Conservation (phyloP, 2,113 vertebrate species). For the Tachycineta bicolor region DNA sequence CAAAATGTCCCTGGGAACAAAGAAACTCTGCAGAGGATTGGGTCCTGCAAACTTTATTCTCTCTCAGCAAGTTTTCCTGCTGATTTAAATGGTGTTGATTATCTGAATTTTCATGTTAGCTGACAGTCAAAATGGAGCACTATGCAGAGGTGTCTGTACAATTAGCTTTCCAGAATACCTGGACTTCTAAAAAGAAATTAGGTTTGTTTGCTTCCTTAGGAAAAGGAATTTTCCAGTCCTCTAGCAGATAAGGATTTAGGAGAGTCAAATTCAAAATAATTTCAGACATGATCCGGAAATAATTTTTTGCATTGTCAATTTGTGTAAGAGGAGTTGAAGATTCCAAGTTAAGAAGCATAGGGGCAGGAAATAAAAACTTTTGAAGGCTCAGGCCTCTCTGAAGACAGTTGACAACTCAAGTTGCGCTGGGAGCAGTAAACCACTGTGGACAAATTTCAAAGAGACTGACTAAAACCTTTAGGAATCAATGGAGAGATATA, state of each 20-base stretch:
- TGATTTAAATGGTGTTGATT: neutral
- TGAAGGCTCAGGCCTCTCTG: neutral
- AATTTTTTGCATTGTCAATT: neutral
- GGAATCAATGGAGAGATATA: neutral
- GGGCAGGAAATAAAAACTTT: neutral
- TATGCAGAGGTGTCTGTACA: neutral
- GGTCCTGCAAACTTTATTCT: neutral
- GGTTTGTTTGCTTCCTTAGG: neutral
- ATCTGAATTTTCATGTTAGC: neutral
- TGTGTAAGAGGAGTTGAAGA: neutral
- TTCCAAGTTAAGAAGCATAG: neutral
- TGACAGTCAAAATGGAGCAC: neutral
- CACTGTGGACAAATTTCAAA: neutral
- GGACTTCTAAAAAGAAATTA: neutral
- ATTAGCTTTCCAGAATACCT: neutral
- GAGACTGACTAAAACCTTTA: neutral
- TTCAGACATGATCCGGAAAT: neutral
- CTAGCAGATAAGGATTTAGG: neutral
- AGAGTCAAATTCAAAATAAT: neutral
- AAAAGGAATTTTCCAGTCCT: neutral
- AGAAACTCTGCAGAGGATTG: neutral
- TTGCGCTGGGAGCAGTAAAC: neutral
- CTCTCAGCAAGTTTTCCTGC: neutral
- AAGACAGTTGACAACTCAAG: neutral
- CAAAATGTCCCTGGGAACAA: neutral